Evolutionary conservation across 2,113 vertebrate genomes (phyloP).

Genomic region (Boleophthalmus pectinirostris): DNA sequence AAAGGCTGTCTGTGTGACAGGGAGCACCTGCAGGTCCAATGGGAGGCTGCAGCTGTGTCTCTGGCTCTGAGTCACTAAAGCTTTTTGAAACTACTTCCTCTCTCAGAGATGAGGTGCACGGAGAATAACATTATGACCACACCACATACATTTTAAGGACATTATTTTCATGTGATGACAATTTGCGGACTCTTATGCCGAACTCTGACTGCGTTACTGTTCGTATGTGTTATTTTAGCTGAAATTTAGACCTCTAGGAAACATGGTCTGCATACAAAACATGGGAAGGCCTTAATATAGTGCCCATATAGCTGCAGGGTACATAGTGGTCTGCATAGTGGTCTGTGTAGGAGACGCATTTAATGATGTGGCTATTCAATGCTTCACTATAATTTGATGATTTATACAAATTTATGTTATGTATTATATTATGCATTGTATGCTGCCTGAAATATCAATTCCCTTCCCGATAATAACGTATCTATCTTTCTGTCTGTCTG

Average conservation of each 20-base stretch:
- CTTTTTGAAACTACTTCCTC: not conserved
- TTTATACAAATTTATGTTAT: too few relatives aligned
- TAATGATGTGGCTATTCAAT: too few relatives aligned
- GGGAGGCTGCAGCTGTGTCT: constrained; percentile 33
- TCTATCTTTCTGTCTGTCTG: too few relatives aligned
- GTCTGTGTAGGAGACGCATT: too few relatives aligned
- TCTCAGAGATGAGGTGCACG: not conserved
- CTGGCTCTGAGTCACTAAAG: constrained; percentile 12
- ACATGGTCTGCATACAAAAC: constrained; percentile 6
- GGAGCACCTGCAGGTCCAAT: constrained; percentile 26
- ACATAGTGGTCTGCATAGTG: too few relatives aligned
- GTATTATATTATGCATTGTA: too few relatives aligned
- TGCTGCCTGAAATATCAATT: too few relatives aligned
- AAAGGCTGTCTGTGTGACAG: constrained; percentile 18
- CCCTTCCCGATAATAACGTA: too few relatives aligned
- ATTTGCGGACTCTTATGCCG: not conserved
- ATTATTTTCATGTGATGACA: not conserved
- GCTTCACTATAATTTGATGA: too few relatives aligned
- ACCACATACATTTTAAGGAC: not conserved
- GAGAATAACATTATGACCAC: not conserved
- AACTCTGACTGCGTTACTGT: not conserved
- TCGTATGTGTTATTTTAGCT: not conserved
- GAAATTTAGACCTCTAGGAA: not conserved
- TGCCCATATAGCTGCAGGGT: too few relatives aligned
- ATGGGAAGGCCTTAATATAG: not conserved